Evolutionary conservation across 2,888 invertebrate genomes (phyloP), one percentile per base, ranked within the genome.

Genomic region (Meiosimyza decipiens): DNA sequence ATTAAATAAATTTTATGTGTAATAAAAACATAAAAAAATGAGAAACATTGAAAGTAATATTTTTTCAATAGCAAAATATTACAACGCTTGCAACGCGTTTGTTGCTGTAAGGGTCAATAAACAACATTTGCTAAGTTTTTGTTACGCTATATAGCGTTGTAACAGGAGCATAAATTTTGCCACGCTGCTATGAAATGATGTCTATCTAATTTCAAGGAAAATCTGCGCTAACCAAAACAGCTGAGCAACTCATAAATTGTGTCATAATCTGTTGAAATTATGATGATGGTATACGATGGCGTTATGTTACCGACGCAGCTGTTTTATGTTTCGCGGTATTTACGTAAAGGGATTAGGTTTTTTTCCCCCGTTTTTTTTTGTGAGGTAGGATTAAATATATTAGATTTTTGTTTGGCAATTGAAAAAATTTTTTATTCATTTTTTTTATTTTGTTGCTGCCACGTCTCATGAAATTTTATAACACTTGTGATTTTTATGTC

Each of bases 361-460:
- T 40, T 40, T 40, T 40, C 2, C 4, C 1, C 4, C 4, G 2
- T 18, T 49, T 15, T 40, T 47, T 51, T 22, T 22, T 22, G 50
- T 22, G 22, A 52, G 13, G 13, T 12, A 18, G 18, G 22, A 9
- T 51, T 51, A 49, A 51, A 65, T 50, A 47, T 16, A 18, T 65
- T 16, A 22, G 22, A 51, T 51, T 18, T 22, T 28, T 59, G 7
- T 59, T 28, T 59, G 13, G 59, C 13, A 59, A 9, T 59, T 18
- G 50, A 18, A 7, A 59, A 52, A 49, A 52, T 67, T 72, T 16
- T 7, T 13, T 52, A n/a, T 60, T 11, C 55, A 33, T 12, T 57
- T 71, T 55, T 71, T 16, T 60, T n/a, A n/a, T n/a, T n/a, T n/a
- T 59, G 47, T 47, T 51, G 18, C 6, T 54, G n/a, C 5, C 40